Conservation (phyloP, 23 tunicate genomes). For the Pegea sp. region DNA sequence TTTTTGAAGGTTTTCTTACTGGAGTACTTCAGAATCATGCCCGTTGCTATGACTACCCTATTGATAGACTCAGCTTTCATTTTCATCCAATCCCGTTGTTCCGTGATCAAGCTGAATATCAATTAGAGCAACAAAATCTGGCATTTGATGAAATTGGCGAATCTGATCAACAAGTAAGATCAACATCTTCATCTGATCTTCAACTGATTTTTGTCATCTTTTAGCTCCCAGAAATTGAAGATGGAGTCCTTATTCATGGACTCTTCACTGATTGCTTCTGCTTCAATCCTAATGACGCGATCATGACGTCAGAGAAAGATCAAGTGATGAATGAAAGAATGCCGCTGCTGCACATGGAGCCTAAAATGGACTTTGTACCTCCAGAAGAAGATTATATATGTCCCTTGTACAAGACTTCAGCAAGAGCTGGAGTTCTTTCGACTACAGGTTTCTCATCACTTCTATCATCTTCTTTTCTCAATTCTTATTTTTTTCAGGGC, state of each 20-base stretch:
- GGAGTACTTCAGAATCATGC: conserved; percentile 95
- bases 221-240: conserved; percentile 56
- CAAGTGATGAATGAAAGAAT: conserved; percentile 88
- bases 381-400: conserved; percentile 78
- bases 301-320: conserved; percentile 65
- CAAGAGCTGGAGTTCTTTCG: conserved; percentile 89
- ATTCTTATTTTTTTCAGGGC: conserved; percentile 29
- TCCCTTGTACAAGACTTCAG: conserved; percentile 90
- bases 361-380: conserved; percentile 81
- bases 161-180: conserved; percentile 38
- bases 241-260: conserved; percentile 85
- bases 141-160: conserved; percentile 59
- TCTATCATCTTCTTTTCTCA: not conserved
- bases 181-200: not conserved
- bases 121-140: conserved; percentile 32
- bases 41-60: conserved; percentile 78
- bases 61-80: conserved; percentile 82
- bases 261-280: conserved; percentile 91
- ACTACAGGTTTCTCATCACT: conserved; percentile 53
- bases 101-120: conserved; percentile 91
- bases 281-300: conserved; percentile 53
- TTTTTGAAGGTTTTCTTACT: conserved; percentile 65
- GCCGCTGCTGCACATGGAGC: conserved; percentile 94
- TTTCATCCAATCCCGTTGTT: conserved; percentile 49
- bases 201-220: not conserved